phyloP scores from a whole-genome alignment of 2,113 vertebrate genomes.

The Leptobrachium leishanense region DNA sequence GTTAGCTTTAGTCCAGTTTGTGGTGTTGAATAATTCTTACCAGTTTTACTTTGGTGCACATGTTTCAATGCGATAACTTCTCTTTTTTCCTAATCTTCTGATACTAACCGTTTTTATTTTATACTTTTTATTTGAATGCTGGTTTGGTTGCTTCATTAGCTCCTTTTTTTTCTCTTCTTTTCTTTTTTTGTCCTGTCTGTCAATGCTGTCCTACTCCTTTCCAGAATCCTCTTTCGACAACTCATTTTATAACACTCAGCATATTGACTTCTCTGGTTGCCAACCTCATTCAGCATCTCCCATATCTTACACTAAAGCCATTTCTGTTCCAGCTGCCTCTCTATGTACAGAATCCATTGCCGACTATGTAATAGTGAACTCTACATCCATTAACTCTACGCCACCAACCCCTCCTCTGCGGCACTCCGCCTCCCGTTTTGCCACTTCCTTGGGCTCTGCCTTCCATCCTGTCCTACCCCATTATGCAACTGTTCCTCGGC shows the following conservation, averaged over 20 bases:
- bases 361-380: slow-evolving; percentile 74
- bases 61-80: slow-evolving; percentile 53
- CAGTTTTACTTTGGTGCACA: too few relatives aligned
- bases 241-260: slow-evolving; percentile 83
- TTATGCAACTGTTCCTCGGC: slow-evolving; percentile 88
- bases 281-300: slow-evolving; percentile 78
- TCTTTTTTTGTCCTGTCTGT: slow-evolving; percentile 76
- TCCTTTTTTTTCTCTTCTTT: slow-evolving; percentile 77
- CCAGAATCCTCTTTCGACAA: slow-evolving; percentile 87
- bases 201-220: slow-evolving; percentile 69
- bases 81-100: slow-evolving; percentile 70
- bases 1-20: too few relatives aligned
- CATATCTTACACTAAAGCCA: slow-evolving; percentile 79
- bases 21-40: too few relatives aligned
- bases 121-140: slow-evolving; percentile 79
- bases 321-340: slow-evolving; percentile 76
- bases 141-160: slow-evolving; percentile 88
- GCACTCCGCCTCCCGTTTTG: slow-evolving; percentile 92
- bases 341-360: slow-evolving; percentile 67
- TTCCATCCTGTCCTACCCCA: slow-evolving; percentile 97
- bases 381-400: slow-evolving; percentile 73
- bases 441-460: slow-evolving; percentile 93
- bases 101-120: slow-evolving; percentile 76
- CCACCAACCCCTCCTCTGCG: slow-evolving; percentile 93
- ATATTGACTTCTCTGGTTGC: slow-evolving; percentile 83